These are phyloP conservation scores for Trichonephila inaurata DNA, from an alignment of 1,140 invertebrate species.

Conservation along the genomic window DNA sequence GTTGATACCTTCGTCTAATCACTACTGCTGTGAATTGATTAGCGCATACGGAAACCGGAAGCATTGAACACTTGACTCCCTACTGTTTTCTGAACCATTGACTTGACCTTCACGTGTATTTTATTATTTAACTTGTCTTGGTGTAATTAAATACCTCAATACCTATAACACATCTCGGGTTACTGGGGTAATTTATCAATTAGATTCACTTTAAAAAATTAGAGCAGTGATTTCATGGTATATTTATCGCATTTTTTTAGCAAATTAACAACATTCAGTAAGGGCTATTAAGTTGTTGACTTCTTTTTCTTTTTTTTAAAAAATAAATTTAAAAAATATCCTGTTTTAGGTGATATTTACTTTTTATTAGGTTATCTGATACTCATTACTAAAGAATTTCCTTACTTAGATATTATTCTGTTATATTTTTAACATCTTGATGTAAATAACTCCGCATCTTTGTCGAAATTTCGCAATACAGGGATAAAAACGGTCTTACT, in stretches of 20 bases:
- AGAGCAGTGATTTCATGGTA: background rate
- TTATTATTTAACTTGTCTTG: constrained; percentile 19
- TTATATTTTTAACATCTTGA: no score
- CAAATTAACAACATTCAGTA: background rate
- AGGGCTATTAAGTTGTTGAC: no score
- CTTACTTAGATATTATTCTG: no score
- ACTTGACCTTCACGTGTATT: background rate
- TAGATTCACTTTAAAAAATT: background rate
- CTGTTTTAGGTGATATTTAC: no score
- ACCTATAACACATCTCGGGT: background rate
- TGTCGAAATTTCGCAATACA: no score
- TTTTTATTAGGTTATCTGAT: no score
- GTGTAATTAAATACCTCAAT: background rate
- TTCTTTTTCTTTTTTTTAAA: no score
- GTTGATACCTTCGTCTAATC: background rate
- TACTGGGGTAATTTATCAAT: constrained; percentile 21
- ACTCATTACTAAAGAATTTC: no score
- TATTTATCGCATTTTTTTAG: background rate
- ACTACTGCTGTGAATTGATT: constrained; percentile 32
- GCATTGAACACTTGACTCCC: background rate
- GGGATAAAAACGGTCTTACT: no score
- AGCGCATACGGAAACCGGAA: constrained; percentile 3
- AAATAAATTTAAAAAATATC: no score
- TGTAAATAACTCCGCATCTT: no score
- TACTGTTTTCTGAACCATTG: constrained; percentile 30